Conservation (phyloP, 2,888 invertebrate genomes). For the Noctua janthe region DNA sequence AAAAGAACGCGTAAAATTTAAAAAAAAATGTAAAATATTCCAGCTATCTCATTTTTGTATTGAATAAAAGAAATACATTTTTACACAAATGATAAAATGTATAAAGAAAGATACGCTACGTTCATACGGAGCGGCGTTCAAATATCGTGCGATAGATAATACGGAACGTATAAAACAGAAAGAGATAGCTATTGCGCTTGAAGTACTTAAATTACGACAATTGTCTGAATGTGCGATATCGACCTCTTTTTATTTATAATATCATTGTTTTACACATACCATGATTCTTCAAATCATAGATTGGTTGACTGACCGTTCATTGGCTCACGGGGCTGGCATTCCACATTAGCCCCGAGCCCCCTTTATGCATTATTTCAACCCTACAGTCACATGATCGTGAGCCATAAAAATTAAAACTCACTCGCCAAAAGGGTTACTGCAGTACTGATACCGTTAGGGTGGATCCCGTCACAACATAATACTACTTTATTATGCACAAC, state of each 20-base stretch:
- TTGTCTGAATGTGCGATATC: too few species aligned
- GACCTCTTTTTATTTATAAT: too few species aligned
- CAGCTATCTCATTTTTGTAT: background rate
- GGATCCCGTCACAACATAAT: background rate
- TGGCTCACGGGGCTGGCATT: background rate
- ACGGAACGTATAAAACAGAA: too few species aligned
- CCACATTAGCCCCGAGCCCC: background rate
- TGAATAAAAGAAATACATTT: background rate
- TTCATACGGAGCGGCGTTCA: too few species aligned
- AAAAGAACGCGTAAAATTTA: background rate
- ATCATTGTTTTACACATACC: background rate
- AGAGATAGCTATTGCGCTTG: too few species aligned
- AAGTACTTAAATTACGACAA: too few species aligned
- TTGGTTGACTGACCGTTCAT: background rate
- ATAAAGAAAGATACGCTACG: too few species aligned
- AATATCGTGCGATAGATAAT: too few species aligned
- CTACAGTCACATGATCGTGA: conserved; percentile 8
- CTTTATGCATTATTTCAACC: conserved; percentile 19
- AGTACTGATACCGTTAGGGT: background rate
- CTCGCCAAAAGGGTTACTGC: conserved; percentile 7
- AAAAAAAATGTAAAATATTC: background rate
- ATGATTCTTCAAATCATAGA: background rate
- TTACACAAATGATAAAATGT: background rate
- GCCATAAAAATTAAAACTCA: conserved; percentile 26
- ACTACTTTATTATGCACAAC: conserved; percentile 25